Conservation (phyloP, 1,140 invertebrate genomes). For the Lineus longissimus region DNA sequence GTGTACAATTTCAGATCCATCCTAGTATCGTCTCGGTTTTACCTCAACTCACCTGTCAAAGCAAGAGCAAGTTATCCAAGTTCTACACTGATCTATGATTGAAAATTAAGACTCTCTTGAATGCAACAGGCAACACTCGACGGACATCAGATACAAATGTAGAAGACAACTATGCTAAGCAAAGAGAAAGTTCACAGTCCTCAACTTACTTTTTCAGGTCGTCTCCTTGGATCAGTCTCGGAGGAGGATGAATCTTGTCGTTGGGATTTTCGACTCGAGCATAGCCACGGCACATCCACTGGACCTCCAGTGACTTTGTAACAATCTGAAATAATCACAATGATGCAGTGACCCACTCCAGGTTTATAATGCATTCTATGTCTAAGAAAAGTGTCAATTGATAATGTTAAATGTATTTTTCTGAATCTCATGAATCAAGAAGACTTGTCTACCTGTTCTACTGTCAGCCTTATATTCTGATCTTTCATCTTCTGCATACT, state of each 20-base stretch:
- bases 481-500: slow-evolving; percentile 58
- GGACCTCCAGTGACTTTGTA: slow-evolving; percentile 66
- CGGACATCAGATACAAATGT: too few species aligned
- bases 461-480: slow-evolving; percentile 58
- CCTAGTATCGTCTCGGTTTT: neutral
- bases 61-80: too few species aligned
- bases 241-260: slow-evolving; percentile 55
- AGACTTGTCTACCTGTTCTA: slow-evolving; percentile 55
- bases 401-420: neutral
- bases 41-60: neutral
- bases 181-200: too few species aligned
- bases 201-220: slow-evolving; percentile 62
- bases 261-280: slow-evolving; percentile 54
- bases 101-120: too few species aligned
- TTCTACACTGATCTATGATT: too few species aligned
- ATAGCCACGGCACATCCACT: slow-evolving; percentile 76
- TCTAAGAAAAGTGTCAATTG: slow-evolving; percentile 10
- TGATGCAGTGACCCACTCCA: too few species aligned
- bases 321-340: slow-evolving; percentile 52
- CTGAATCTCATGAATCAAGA: too few species aligned
- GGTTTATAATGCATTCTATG: too few species aligned
- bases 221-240: slow-evolving; percentile 67
- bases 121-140: too few species aligned
- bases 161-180: too few species aligned
- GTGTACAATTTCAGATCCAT: neutral